phyloP scores from a whole-genome alignment of 2,113 vertebrate species.

The Calyptomena viridis region DNA sequence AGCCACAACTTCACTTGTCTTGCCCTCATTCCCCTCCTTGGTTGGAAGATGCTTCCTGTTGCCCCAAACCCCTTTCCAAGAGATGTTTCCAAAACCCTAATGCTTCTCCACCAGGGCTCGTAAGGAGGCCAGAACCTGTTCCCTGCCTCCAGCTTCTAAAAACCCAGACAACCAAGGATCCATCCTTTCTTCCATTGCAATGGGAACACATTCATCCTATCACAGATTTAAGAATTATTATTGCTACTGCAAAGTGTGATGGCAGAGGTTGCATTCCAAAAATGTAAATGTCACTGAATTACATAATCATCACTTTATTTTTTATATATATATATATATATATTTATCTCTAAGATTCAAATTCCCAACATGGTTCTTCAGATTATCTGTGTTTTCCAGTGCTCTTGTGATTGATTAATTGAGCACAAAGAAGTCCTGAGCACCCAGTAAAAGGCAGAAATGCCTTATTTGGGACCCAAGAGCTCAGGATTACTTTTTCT shows the following conservation, averaged over 20 bases:
- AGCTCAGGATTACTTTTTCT: not conserved
- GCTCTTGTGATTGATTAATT: not conserved
- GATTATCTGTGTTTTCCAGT: not conserved
- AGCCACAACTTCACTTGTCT: not conserved
- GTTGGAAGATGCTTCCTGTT: not conserved
- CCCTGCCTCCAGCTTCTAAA: not conserved
- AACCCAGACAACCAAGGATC: not conserved
- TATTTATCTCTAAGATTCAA: not conserved
- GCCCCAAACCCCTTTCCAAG: not conserved
- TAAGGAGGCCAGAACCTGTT: not conserved
- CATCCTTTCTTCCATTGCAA: not conserved
- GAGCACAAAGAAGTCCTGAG: not conserved
- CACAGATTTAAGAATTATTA: not conserved
- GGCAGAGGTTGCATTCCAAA: constrained; percentile 34
- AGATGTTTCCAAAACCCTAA: not conserved
- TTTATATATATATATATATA: no score
- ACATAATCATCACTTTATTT: not conserved
- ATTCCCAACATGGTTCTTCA: not conserved
- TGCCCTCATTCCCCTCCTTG: not conserved
- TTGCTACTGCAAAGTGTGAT: not conserved
- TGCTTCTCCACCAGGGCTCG: not conserved
- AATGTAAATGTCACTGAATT: not conserved
- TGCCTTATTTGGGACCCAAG: not conserved
- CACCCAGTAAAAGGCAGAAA: not conserved
- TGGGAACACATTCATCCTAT: not conserved